Conservation (phyloP, 2,113 vertebrate species). For the Pampusana beccarii region DNA sequence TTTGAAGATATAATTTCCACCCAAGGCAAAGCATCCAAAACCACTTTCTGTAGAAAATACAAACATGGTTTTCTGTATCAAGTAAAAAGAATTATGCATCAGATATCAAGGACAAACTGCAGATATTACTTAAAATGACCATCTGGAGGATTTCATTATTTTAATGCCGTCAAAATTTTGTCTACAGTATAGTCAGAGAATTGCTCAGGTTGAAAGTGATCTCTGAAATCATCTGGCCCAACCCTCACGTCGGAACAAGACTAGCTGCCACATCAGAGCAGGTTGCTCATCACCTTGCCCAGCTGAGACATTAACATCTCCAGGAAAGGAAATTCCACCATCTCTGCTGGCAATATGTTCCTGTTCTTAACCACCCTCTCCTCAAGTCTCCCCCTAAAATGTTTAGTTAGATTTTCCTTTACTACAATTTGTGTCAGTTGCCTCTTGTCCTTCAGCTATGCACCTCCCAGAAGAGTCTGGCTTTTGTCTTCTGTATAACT, state of each 20-base stretch:
- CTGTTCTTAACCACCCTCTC: not conserved
- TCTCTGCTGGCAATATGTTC: not conserved
- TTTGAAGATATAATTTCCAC: not conserved
- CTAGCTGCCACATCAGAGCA: not conserved
- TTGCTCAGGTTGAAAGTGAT: not conserved
- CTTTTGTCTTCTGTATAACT: not conserved
- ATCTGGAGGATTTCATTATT: not conserved
- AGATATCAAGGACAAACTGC: not conserved
- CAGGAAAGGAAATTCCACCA: too few relatives aligned
- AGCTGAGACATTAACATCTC: rapidly evolving
- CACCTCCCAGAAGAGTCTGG: not conserved
- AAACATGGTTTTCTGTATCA: not conserved
- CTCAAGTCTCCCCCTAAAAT: rapidly evolving
- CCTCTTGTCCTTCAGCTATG: not conserved
- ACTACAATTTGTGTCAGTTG: not conserved
- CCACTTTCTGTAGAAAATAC: not conserved
- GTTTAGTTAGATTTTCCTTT: not conserved
- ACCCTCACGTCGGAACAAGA: not conserved
- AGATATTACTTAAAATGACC: not conserved
- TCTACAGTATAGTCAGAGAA: not conserved
- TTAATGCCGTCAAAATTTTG: not conserved
- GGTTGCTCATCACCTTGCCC: not conserved
- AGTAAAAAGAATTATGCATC: not conserved
- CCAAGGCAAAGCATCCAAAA: not conserved
- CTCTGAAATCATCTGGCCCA: not conserved